A percentile compares a stretch with the other conserved stretches of the same genome.
Conservation (phyloP, 2,888 invertebrate species). For the Rhagium mordax region DNA sequence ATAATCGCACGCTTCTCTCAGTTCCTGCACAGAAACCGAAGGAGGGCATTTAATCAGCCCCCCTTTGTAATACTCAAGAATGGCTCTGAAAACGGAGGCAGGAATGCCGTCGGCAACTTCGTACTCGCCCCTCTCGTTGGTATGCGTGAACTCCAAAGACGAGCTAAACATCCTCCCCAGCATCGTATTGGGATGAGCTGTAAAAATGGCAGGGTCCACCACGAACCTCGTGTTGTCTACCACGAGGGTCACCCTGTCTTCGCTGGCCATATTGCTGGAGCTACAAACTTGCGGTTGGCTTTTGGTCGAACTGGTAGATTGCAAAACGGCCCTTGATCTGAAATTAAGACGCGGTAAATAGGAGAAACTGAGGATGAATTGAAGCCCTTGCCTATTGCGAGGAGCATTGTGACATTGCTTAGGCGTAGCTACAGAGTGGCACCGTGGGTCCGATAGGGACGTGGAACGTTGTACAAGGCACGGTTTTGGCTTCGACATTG, state of each 20-base stretch:
- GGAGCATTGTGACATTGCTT: constrained; percentile 71
- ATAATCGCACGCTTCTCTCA: constrained; percentile 99
- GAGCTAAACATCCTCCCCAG: constrained; percentile 98
- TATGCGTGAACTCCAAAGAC: constrained; percentile 91
- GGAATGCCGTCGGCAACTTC: constrained; percentile 97
- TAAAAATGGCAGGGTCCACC: constrained; percentile 93
- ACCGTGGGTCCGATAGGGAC: constrained; percentile 71
- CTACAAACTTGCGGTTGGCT: neutral
- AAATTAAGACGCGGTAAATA: constrained; percentile 26
- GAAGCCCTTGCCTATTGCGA: constrained; percentile 68
- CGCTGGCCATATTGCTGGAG: constrained; percentile 65
- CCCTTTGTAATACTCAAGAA: constrained; percentile 94
- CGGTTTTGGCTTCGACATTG: constrained; percentile 77
- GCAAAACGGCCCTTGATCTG: constrained; percentile 50
- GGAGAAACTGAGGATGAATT: neutral
- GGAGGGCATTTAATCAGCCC: constrained; percentile 96
- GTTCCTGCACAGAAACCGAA: constrained; percentile 94
- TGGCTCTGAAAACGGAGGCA: constrained; percentile 94
- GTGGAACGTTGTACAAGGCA: constrained; percentile 75
- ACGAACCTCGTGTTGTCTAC: constrained; percentile 95
- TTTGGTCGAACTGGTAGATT: constrained; percentile 30
- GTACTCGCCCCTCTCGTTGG: constrained; percentile 97
- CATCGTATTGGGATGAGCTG: constrained; percentile 98
- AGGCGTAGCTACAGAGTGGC: constrained; percentile 72
- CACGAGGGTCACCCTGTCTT: constrained; percentile 91